Evolutionary conservation across 2,888 invertebrate genomes (phyloP).

Genomic region (Sminthurinus aureus): DNA sequence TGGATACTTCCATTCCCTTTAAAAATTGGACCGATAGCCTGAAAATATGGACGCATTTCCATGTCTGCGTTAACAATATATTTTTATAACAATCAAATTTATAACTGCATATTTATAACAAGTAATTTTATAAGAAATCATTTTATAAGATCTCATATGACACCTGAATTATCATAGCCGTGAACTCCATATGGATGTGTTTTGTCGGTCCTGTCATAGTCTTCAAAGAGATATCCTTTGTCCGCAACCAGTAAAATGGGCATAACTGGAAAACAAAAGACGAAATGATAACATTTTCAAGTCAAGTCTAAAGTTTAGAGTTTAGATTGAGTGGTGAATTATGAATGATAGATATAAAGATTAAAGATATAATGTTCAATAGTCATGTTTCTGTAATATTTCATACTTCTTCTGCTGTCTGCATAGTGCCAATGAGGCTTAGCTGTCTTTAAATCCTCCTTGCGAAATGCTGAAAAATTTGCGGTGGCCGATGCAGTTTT

Average conservation of each 20-base stretch:
- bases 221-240: slow-evolving; percentile 70
- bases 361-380: no score
- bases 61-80: slow-evolving; percentile 62
- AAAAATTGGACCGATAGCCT: slow-evolving; percentile 74
- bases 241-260: slow-evolving; percentile 72
- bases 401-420: slow-evolving; percentile 66
- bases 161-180: slow-evolving; percentile 73
- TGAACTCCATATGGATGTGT: slow-evolving; percentile 63
- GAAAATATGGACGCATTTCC: slow-evolving; percentile 75
- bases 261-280: slow-evolving; percentile 62
- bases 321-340: no score
- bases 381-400: no score
- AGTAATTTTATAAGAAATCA: no score
- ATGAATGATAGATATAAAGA: no score
- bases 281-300: no score
- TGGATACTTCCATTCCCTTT: slow-evolving; percentile 60
- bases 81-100: no score
- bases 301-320: no score
- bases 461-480: slow-evolving; percentile 62
- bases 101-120: no score
- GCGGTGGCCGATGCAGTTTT: not conserved
- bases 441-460: slow-evolving; percentile 67
- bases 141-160: no score
- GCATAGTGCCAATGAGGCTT: slow-evolving; percentile 69
- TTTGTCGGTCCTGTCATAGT: slow-evolving; percentile 56